Conservation (phyloP, 2,888 invertebrate genomes). For the Drosophila gaucha region DNA sequence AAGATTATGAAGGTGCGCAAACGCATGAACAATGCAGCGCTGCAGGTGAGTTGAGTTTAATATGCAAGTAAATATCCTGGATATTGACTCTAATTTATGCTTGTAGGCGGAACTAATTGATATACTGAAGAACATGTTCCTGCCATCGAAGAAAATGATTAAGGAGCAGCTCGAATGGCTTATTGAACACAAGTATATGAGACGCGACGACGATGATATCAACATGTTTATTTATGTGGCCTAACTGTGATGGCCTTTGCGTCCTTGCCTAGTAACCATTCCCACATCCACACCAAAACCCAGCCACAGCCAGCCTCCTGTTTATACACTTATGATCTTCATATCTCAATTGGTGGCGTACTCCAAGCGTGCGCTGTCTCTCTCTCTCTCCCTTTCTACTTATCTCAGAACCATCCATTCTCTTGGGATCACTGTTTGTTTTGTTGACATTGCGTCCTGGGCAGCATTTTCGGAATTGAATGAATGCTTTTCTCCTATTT, state of each 20-base stretch:
- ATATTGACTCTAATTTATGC: not conserved
- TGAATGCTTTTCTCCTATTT: conserved; percentile 7
- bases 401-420: conserved; percentile 16
- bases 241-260: conserved; percentile 84
- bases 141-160: conserved; percentile 99
- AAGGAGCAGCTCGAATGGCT: conserved; percentile 99
- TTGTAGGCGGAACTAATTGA: conserved; percentile 96
- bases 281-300: conserved; percentile 21
- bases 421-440: conserved; percentile 10
- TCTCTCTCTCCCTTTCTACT: not conserved
- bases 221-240: conserved; percentile 99
- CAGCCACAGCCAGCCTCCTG: conserved; percentile 1
- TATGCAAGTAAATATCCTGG: not conserved
- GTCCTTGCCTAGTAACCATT: conserved; percentile 53
- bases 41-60: conserved; percentile 88
- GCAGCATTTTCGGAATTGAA: conserved; percentile 20
- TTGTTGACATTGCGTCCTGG: conserved; percentile 31
- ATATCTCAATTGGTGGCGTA: conserved; percentile 27
- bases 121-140: conserved; percentile 99
- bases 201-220: conserved; percentile 97
- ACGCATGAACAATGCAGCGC: conserved; percentile 95
- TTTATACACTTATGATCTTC: conserved; percentile 4
- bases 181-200: conserved; percentile 99
- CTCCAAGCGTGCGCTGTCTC: conserved; percentile 33
- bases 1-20: conserved; percentile 99